Conservation (phyloP, 2,888 invertebrate species). For the Amphimallon solstitiale region DNA sequence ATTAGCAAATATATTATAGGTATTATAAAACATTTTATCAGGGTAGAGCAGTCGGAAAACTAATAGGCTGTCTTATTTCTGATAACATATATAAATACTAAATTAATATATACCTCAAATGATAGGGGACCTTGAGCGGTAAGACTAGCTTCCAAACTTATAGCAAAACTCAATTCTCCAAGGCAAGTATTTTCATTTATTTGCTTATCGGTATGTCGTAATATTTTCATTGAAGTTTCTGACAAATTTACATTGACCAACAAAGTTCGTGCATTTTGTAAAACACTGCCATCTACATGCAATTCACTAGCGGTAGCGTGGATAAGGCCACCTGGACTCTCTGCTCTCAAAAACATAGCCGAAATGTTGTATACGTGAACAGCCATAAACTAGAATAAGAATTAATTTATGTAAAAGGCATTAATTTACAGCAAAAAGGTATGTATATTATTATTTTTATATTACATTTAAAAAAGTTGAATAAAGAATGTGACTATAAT, state of each 20-base stretch:
- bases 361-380: conserved; percentile 82
- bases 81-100: too few species aligned
- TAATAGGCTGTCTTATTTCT: too few species aligned
- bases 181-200: conserved; percentile 69
- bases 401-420: not conserved
- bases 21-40: too few species aligned
- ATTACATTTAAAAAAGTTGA: too few species aligned
- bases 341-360: conserved; percentile 70
- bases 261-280: conserved; percentile 75
- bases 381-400: conserved; percentile 78
- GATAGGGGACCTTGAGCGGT: conserved; percentile 86
- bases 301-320: conserved; percentile 78
- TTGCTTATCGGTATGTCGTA: conserved; percentile 64
- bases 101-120: conserved; percentile 83
- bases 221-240: conserved; percentile 72
- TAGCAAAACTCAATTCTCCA: conserved; percentile 77
- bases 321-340: conserved; percentile 75
- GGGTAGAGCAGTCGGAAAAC: too few species aligned
- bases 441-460: too few species aligned
- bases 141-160: conserved; percentile 80
- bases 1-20: too few species aligned
- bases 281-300: conserved; percentile 75
- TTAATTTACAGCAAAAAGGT: too few species aligned
- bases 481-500: too few species aligned
- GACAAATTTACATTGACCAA: conserved; percentile 78